Conservation (phyloP, 2,888 invertebrate species). For the Drymonia ruficornis region DNA sequence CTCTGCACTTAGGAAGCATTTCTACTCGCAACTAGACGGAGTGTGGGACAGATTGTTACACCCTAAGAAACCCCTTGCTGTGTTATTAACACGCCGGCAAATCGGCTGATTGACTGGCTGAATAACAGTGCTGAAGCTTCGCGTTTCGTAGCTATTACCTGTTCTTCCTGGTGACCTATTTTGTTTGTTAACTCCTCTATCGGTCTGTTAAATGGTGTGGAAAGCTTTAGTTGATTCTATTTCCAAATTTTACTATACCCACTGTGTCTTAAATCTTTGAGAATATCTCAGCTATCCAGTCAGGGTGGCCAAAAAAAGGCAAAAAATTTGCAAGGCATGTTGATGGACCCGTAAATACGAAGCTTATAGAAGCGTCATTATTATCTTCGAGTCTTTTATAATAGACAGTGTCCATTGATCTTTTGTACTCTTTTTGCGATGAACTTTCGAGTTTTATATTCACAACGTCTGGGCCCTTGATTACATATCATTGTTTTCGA, state of each 20-base stretch:
- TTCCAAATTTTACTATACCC: not conserved
- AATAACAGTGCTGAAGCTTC: conserved; percentile 35
- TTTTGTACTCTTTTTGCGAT: not conserved
- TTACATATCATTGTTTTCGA: conserved; percentile 34
- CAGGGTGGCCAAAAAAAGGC: too few species aligned
- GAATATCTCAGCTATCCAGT: too few species aligned
- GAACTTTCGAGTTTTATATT: conserved; percentile 10
- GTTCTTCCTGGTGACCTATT: conserved; percentile 25
- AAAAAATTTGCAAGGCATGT: too few species aligned
- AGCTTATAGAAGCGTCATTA: not conserved
- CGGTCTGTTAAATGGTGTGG: not conserved
- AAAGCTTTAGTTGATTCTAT: not conserved
- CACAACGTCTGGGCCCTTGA: conserved; percentile 20
- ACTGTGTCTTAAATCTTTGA: too few species aligned
- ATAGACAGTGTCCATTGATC: not conserved
- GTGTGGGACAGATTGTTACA: conserved; percentile 8
- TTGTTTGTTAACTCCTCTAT: conserved; percentile 1
- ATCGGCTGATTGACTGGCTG: conserved; percentile 35
- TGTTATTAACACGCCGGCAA: conserved; percentile 49
- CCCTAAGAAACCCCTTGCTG: conserved; percentile 27
- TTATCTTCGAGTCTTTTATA: not conserved
- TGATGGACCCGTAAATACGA: too few species aligned
- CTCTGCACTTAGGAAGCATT: conserved; percentile 7
- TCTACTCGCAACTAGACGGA: not conserved
- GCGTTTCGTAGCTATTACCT: conserved; percentile 23